Evolutionary conservation across 1,140 invertebrate genomes (phyloP).

Genomic region (Drosophila setifemur): DNA sequence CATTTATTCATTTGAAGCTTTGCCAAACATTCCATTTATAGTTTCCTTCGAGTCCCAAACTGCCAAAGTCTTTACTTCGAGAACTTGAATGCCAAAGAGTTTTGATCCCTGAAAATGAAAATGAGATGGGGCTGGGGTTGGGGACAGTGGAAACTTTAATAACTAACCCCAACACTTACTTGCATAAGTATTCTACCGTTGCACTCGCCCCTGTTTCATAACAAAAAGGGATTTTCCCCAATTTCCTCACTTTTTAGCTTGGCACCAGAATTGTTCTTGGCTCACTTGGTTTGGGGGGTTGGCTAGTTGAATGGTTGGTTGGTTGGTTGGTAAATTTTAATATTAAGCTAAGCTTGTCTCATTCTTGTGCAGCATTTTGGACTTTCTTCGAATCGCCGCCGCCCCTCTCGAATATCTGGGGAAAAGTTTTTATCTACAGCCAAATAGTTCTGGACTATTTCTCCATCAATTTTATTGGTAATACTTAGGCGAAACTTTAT

Average conservation of each 20-base stretch:
- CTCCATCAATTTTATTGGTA: conserved; percentile 80
- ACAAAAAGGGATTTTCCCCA: conserved; percentile 41
- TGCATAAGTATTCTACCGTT: conserved; percentile 38
- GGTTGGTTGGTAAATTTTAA: conserved; percentile 51
- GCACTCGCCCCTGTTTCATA: conserved; percentile 34
- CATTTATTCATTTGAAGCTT: conserved; percentile 66
- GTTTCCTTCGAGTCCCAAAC: conserved; percentile 18
- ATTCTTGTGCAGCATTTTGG: conserved; percentile 21
- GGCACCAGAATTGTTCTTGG: conserved; percentile 50
- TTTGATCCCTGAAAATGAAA: conserved; percentile 21
- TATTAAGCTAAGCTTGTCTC: conserved; percentile 63
- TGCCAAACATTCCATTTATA: conserved; percentile 39
- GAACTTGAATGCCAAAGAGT: conserved; percentile 30
- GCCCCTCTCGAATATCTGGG: conserved; percentile 8
- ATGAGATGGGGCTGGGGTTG: neutral
- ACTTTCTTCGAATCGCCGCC: neutral
- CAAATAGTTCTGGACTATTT: conserved; percentile 78
- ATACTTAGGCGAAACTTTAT: conserved; percentile 77
- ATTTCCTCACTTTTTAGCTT: conserved; percentile 38
- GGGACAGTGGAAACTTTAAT: conserved; percentile 10
- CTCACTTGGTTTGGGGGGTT: neutral
- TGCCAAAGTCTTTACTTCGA: conserved; percentile 32
- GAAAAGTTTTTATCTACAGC: conserved; percentile 73
- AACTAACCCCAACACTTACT: conserved; percentile 40
- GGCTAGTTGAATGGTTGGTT: neutral